These are phyloP conservation scores for Anoplius nigerrimus DNA, from an alignment of 2,888 invertebrate genomes.

Conservation along the genomic window DNA sequence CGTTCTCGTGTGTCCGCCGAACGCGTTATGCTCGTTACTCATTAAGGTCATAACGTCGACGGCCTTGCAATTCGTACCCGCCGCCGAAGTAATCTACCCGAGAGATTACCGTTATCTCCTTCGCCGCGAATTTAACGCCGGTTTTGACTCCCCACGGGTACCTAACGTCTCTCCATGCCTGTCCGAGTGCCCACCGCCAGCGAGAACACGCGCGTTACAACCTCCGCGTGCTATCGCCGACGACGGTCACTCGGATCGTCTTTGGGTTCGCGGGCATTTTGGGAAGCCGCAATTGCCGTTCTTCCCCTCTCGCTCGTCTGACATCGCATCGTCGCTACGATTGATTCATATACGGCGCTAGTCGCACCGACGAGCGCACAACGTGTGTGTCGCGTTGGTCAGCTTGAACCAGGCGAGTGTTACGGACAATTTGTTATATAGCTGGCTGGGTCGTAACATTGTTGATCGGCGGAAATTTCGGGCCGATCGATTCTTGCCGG, in stretches of 20 bases:
- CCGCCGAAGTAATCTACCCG: conserved; percentile 39
- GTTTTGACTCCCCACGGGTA: conserved; percentile 18
- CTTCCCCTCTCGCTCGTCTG: no score
- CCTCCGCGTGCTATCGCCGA: neutral
- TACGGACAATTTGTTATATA: no score
- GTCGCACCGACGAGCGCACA: no score
- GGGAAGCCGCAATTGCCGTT: no score
- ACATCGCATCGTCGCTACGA: no score
- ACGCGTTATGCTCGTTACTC: conserved; percentile 63
- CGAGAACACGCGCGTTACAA: neutral
- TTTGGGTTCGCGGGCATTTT: no score
- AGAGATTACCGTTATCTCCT: conserved; percentile 57
- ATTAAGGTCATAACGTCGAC: conserved; percentile 69
- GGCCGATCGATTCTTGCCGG: no score
- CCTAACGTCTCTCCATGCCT: neutral
- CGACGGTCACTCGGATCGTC: neutral
- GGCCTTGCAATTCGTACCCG: conserved; percentile 67
- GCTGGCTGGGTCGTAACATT: no score
- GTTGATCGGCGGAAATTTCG: no score
- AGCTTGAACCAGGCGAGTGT: no score
- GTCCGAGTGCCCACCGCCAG: neutral
- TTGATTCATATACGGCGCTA: no score
- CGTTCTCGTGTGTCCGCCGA: conserved; percentile 45
- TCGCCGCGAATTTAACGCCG: conserved; percentile 50
- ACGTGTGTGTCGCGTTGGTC: no score